Base-by-base conservation (phyloP, 2,888 invertebrate genomes). In the Mechanitis mazaeus region DNA sequence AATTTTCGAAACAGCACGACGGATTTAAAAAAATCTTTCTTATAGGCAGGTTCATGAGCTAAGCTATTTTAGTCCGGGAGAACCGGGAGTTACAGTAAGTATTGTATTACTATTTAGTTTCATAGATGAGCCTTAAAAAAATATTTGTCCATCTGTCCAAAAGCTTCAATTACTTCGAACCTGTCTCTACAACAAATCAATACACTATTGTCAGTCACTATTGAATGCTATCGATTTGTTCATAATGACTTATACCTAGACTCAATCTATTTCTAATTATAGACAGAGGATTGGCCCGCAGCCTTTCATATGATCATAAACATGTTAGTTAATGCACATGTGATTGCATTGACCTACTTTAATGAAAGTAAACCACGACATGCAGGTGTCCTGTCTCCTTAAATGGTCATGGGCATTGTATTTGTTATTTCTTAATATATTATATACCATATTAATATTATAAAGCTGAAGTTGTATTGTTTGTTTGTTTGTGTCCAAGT, bases 281-380 rank as follows among this genome's bases (percentile, higher is more conserved):
- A 82, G 75, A 74, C 78, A 82, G 75, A 74, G 78, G 59, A 78
- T 79, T 79, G 73, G 79, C 79, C 66, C 65, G 59, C 66, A 81
- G 78, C 79, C 74, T 75, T 76, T 75, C 71, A 73, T 79, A 74
- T 79, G 68, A 66, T 66, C 60, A 63, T 47, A 63, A 42, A 56
- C 56, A 61, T 35, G 33, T 64, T 35, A 6, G 4, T 64, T 67
- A 58, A 60, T 56, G 56, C 64, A 58, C 58, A 65, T 69, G 74
- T 75, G 79, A 75, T 76, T 72, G 80, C 88, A 89, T 85, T 89
- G 89, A 89, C 89, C 89, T 74, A 89, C 87, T 85, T 88, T 77
- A 78, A 76, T 71, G 77, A 81, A 84, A 84, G 86, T 84, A 82
- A 83, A 56, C 54, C 63, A 65, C 60, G 65, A 61, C 61, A 68